Evolutionary conservation across 2,113 vertebrate genomes (phyloP).

Genomic region (Falcunculus frontatus): DNA sequence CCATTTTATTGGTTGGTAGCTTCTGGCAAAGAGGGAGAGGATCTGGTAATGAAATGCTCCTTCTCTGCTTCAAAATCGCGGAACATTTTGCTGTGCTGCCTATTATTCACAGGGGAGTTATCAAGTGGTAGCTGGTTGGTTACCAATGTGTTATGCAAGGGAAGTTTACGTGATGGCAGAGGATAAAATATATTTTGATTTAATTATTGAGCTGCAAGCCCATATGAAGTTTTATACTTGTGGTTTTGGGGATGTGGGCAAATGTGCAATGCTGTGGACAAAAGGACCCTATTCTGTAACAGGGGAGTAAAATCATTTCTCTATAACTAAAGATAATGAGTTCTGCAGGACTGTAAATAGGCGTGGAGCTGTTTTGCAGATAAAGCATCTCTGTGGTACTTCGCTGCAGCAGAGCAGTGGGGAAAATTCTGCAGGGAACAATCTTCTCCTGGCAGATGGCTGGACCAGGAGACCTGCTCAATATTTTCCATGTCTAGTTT

Average conservation of each 20-base stretch:
- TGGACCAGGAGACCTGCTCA: slow-evolving; percentile 5
- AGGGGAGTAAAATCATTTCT: background rate
- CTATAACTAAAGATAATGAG: slow-evolving; percentile 9
- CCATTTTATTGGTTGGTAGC: slow-evolving; percentile 49
- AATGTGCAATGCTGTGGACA: background rate
- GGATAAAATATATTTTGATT: background rate
- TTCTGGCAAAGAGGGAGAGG: slow-evolving; percentile 40
- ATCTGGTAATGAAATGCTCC: slow-evolving; percentile 33
- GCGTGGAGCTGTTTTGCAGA: background rate
- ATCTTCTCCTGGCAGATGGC: slow-evolving; percentile 20
- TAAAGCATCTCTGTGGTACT: slow-evolving; percentile 9
- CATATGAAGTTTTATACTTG: background rate
- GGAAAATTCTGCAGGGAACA: slow-evolving; percentile 46
- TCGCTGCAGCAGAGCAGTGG: background rate
- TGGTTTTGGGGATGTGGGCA: background rate
- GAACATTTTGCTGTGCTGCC: background rate
- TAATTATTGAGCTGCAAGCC: background rate
- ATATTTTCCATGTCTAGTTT: slow-evolving; percentile 41
- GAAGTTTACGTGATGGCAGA: background rate
- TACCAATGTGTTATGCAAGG: background rate
- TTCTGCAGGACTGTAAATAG: slow-evolving; percentile 12
- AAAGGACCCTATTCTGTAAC: background rate
- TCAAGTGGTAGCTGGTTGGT: background rate
- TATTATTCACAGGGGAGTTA: background rate
- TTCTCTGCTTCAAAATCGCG: background rate